These are phyloP conservation scores for Ligdia adustata DNA, from an alignment of 2,888 invertebrate genomes.

Conservation along the genomic window DNA sequence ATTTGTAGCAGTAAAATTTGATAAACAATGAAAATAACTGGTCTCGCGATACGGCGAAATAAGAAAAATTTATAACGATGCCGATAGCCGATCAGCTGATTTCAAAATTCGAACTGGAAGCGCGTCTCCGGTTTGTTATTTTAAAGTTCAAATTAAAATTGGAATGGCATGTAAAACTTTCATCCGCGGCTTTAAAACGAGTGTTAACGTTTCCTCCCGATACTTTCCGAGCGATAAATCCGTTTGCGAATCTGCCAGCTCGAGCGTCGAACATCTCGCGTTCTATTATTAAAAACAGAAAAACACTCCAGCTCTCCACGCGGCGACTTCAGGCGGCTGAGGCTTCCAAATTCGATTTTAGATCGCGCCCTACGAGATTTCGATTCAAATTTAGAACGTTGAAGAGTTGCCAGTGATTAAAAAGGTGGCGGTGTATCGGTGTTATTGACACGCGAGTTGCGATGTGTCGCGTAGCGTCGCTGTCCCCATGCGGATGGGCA, in stretches of 20 bases:
- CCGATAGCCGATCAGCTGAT: constrained; percentile 51
- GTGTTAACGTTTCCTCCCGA: constrained; percentile 66
- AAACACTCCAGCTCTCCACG: constrained; percentile 61
- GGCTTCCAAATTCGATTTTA: constrained; percentile 52
- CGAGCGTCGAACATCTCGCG: constrained; percentile 61
- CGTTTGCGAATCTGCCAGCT: constrained; percentile 73
- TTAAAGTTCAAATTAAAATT: constrained; percentile 70
- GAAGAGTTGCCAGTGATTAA: constrained; percentile 59
- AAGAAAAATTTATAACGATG: not conserved
- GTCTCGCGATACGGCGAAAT: constrained; percentile 30
- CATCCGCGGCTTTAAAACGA: constrained; percentile 72
- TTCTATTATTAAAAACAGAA: constrained; percentile 68
- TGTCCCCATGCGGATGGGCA: constrained; percentile 82
- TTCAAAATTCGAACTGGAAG: constrained; percentile 20
- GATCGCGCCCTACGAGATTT: constrained; percentile 64
- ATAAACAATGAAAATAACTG: constrained; percentile 40
- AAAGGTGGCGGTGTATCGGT: constrained; percentile 62
- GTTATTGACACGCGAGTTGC: constrained; percentile 66
- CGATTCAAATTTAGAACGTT: constrained; percentile 65
- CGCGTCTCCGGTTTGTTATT: constrained; percentile 53
- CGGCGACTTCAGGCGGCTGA: constrained; percentile 43
- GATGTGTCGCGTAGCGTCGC: constrained; percentile 16
- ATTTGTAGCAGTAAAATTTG: constrained; percentile 58
- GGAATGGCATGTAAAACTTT: constrained; percentile 74
- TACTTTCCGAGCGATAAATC: constrained; percentile 73